These are phyloP conservation scores for Palloptera scutellata DNA, from an alignment of 2,888 invertebrate species.

Conservation along the genomic window DNA sequence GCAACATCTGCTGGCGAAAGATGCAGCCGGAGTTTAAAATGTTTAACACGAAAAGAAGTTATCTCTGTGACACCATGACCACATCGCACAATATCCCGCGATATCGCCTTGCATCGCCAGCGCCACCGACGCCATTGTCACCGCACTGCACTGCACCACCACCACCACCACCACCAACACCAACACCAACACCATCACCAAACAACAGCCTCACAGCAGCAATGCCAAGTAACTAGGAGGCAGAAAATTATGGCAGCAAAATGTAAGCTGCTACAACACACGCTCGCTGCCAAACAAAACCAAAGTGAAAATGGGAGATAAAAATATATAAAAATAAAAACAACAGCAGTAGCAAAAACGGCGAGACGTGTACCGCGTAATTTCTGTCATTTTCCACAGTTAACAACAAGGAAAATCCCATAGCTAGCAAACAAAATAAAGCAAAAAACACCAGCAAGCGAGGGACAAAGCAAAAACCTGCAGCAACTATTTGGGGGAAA, in stretches of 20 bases:
- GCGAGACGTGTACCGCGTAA: conserved; percentile 19
- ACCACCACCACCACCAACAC: background rate
- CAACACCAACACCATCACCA: conserved; percentile 11
- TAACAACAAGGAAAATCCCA: conserved; percentile 26
- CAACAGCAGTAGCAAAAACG: background rate
- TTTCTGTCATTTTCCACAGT: conserved; percentile 28
- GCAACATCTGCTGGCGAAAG: conserved; percentile 23
- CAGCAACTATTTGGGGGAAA: no score
- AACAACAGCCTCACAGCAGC: conserved; percentile 17
- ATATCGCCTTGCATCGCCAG: background rate
- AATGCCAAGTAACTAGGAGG: conserved; percentile 10
- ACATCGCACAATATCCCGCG: conserved; percentile 12
- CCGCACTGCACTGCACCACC: conserved; percentile 27
- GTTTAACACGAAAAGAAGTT: conserved; percentile 56
- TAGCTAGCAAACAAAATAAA: conserved; percentile 29
- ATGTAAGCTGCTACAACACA: conserved; percentile 16
- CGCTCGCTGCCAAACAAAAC: background rate
- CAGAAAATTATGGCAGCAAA: conserved; percentile 28
- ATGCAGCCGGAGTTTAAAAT: conserved; percentile 49
- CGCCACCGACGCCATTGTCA: background rate
- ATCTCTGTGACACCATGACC: conserved; percentile 48
- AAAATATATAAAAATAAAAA: background rate
- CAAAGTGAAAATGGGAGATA: background rate
- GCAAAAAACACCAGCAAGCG: conserved; percentile 1
- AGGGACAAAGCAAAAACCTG: background rate